Evolutionary conservation across 92 coral and sea anemone species (phyloP).

Genomic region (Epizoanthus illoricatus): DNA sequence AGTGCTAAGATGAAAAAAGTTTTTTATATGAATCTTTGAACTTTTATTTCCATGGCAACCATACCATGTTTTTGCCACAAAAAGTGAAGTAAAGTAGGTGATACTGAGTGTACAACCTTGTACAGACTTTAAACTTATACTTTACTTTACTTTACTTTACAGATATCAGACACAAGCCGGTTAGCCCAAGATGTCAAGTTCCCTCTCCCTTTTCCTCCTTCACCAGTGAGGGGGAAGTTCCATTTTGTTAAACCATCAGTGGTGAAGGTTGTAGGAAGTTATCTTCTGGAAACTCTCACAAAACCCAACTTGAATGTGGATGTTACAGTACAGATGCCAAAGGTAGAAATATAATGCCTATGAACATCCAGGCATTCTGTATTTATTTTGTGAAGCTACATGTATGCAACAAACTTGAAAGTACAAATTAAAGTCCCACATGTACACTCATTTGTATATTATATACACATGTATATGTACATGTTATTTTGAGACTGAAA

Average conservation of each 20-base stretch:
- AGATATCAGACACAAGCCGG: conserved; percentile 77
- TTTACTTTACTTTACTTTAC: background rate
- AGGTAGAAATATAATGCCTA: conserved; percentile 49
- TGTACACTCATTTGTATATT: background rate
- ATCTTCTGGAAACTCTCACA: conserved; percentile 78
- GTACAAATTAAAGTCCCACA: too few relatives aligned
- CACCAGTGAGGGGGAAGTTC: conserved; percentile 88
- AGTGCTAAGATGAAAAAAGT: too few relatives aligned
- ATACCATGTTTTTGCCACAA: background rate
- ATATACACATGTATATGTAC: background rate
- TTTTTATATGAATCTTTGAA: background rate
- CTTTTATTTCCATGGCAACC: background rate
- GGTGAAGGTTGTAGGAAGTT: conserved; percentile 93
- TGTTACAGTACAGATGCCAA: conserved; percentile 88
- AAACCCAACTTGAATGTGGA: conserved; percentile 86
- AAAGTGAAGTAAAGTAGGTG: background rate
- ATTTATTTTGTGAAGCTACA: too few relatives aligned
- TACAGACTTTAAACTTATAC: background rate
- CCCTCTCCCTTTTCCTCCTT: conserved; percentile 77
- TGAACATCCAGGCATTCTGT: background rate
- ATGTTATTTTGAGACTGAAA: too few relatives aligned
- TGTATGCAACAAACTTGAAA: too few relatives aligned
- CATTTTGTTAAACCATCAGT: conserved; percentile 66
- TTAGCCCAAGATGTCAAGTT: conserved; percentile 68
- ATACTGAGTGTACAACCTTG: background rate